These are phyloP conservation scores for Mellilla xanthometata DNA, from an alignment of 2,888 invertebrate genomes.

Conservation along the genomic window DNA sequence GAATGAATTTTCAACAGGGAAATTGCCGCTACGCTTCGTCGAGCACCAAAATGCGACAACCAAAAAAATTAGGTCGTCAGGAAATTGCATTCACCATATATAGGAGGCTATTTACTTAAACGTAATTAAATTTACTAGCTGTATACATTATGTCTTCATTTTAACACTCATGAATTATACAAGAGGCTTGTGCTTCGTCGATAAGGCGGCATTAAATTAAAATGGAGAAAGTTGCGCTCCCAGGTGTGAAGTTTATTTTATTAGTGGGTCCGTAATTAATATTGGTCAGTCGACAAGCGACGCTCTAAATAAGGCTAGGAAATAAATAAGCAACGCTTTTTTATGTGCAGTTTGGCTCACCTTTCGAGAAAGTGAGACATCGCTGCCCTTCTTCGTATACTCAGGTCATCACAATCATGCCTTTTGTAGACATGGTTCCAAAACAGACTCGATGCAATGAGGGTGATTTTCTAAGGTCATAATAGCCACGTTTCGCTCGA, in stretches of 20 bases:
- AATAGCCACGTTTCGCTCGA: conserved; percentile 36
- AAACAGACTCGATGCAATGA: conserved; percentile 5
- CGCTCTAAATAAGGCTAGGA: background rate
- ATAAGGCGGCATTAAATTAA: background rate
- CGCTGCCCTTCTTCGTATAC: conserved; percentile 3
- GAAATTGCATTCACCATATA: conserved; percentile 14
- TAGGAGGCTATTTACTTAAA: conserved; percentile 10
- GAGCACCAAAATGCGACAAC: background rate
- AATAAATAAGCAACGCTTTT: conserved; percentile 2
- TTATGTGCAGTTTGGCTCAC: conserved; percentile 1
- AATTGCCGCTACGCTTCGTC: conserved; percentile 2
- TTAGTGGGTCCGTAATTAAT: background rate
- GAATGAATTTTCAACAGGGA: conserved; percentile 13
- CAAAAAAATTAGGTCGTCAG: conserved; percentile 11
- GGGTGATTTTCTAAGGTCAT: conserved; percentile 30
- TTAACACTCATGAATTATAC: conserved; percentile 4
- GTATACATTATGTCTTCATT: conserved; percentile 7
- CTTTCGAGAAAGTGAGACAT: conserved; percentile 5
- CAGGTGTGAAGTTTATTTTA: background rate
- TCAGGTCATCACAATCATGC: conserved; percentile 10
- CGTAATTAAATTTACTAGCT: conserved; percentile 13
- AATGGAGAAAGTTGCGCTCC: background rate
- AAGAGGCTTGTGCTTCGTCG: background rate
- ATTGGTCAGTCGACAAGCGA: background rate
- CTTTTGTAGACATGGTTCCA: conserved; percentile 6